phyloP scores from a whole-genome alignment of 1,140 invertebrate genomes.

The Pseudachorutes palmiensis region DNA sequence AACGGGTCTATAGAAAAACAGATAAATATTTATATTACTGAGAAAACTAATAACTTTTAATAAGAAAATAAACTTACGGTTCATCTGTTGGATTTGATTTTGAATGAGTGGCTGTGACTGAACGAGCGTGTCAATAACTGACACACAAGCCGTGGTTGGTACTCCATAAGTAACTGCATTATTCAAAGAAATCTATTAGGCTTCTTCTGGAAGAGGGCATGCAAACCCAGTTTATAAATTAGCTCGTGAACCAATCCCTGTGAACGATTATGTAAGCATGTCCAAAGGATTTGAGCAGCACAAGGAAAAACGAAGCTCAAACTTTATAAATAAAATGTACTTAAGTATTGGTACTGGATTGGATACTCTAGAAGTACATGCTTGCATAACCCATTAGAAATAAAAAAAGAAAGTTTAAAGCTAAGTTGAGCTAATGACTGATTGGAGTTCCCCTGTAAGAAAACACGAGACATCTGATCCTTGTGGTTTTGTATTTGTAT shows the following conservation, averaged over 20 bases:
- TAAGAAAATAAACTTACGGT: no score
- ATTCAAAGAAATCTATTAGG: slow-evolving; percentile 15
- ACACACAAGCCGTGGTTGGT: not conserved
- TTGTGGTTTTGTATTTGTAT: slow-evolving; percentile 20
- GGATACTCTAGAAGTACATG: slow-evolving; percentile 24
- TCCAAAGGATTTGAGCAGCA: not conserved
- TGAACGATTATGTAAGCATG: slow-evolving; percentile 38
- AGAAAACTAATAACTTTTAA: no score
- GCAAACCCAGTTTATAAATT: slow-evolving; percentile 5
- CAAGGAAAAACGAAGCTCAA: no score
- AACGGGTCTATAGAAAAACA: no score
- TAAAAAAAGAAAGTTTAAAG: slow-evolving; percentile 16
- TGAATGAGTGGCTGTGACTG: not conserved
- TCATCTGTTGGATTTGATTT: not conserved
- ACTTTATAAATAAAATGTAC: no score
- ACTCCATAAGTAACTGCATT: not conserved
- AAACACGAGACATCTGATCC: slow-evolving; percentile 27
- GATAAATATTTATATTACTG: no score
- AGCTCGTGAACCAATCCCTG: slow-evolving; percentile 23
- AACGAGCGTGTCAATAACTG: not conserved
- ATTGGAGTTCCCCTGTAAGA: slow-evolving; percentile 25
- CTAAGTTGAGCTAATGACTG: slow-evolving; percentile 26
- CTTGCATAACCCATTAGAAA: slow-evolving; percentile 33
- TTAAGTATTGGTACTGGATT: no score
- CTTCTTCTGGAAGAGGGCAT: slow-evolving; percentile 1